These are phyloP conservation scores for Solenodon paradoxus DNA, from an alignment of 2,113 vertebrate species.

Conservation along the genomic window DNA sequence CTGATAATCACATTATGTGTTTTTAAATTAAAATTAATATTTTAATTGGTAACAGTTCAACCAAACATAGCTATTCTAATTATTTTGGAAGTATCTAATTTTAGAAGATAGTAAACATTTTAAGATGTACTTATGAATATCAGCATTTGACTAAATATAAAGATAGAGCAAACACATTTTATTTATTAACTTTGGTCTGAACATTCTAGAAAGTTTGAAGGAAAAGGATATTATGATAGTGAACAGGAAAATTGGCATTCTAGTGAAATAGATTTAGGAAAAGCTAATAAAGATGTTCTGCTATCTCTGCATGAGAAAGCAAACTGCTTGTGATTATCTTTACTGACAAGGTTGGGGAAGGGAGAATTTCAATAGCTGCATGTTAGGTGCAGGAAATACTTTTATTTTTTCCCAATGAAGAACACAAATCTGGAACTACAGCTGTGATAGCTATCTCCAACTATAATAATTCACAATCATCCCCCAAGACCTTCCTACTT, in stretches of 20 bases:
- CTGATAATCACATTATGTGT: background rate
- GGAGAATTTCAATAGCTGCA: background rate
- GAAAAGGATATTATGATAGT: background rate
- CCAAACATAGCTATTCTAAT: background rate
- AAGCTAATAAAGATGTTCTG: conserved; percentile 1
- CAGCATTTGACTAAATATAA: background rate
- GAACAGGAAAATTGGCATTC: background rate
- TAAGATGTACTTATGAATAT: background rate
- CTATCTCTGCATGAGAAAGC: background rate
- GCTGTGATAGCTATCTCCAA: background rate
- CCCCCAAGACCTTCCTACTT: background rate
- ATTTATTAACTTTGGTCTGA: background rate
- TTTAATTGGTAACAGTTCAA: background rate
- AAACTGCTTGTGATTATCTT: conserved; percentile 28
- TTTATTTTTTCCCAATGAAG: conserved; percentile 2
- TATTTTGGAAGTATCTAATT: background rate
- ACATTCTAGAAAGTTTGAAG: background rate
- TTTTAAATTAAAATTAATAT: background rate
- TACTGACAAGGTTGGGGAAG: background rate
- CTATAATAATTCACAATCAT: background rate
- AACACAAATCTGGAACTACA: background rate
- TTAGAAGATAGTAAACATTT: background rate
- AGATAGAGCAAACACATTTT: background rate
- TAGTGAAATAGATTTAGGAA: background rate
- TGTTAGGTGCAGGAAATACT: background rate